Evolutionary conservation across 2,888 invertebrate genomes (phyloP).

Genomic region (Leptinotarsa rubiginosa): DNA sequence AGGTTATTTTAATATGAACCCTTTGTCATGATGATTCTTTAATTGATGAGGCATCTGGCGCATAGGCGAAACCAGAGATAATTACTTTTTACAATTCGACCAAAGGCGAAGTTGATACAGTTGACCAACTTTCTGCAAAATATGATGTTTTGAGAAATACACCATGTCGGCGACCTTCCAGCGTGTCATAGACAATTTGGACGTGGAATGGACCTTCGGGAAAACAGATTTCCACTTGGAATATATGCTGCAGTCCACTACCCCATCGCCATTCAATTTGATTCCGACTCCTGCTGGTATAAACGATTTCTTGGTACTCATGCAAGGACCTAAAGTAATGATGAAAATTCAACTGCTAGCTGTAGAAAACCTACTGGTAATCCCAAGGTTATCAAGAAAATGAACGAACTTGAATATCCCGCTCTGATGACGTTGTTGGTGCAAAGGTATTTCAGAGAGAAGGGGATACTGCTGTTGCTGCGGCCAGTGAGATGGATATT

Average conservation of each 20-base stretch:
- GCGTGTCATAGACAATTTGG: constrained; percentile 75
- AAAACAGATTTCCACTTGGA: constrained; percentile 80
- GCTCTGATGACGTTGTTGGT: constrained; percentile 72
- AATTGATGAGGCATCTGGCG: too few relatives aligned
- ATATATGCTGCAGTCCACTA: constrained; percentile 77
- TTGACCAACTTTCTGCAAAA: too few relatives aligned
- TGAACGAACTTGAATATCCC: constrained; percentile 66
- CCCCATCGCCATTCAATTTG: constrained; percentile 80
- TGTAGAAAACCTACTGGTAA: constrained; percentile 55
- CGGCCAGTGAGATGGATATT: constrained; percentile 65
- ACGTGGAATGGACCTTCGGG: constrained; percentile 82
- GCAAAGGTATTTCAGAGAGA: constrained; percentile 73
- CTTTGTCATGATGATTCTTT: too few relatives aligned
- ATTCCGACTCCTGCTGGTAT: constrained; percentile 72
- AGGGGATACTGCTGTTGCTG: constrained; percentile 62
- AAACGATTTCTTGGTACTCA: constrained; percentile 67
- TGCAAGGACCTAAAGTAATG: constrained; percentile 61
- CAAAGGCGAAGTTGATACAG: too few relatives aligned
- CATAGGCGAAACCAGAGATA: too few relatives aligned
- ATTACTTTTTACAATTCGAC: too few relatives aligned
- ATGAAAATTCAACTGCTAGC: constrained; percentile 64
- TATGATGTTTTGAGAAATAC: too few relatives aligned
- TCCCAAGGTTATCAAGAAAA: constrained; percentile 37
- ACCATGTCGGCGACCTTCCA: constrained; percentile 80
- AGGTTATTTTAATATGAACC: too few relatives aligned